A percentile compares a stretch with the other conserved stretches of the same genome.
Conservation (phyloP, 2,797 vertebrate genomes). For the Xenops minutus region DNA sequence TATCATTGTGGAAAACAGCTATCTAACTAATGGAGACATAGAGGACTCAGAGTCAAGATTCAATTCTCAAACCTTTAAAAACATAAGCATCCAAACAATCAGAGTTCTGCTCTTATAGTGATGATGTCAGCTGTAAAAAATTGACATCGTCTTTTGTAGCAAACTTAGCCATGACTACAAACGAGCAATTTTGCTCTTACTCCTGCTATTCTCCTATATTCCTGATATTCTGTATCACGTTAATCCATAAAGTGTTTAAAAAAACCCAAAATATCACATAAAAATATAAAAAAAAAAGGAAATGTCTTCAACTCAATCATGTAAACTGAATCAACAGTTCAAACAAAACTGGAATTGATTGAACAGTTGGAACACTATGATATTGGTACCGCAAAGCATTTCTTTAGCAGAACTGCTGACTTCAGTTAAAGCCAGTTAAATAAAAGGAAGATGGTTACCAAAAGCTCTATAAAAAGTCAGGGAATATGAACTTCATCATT, state of each 20-base stretch:
- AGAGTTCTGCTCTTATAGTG: neutral
- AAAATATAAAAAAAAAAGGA: neutral
- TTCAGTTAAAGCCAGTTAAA: constrained; percentile 46
- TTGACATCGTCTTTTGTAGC: neutral
- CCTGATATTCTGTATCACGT: neutral
- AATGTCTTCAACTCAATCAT: neutral
- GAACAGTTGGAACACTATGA: neutral
- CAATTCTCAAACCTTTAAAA: neutral
- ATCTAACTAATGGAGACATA: neutral
- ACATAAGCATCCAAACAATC: neutral
- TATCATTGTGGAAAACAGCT: neutral
- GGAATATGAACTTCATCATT: neutral
- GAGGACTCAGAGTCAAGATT: neutral
- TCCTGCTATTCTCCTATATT: neutral
- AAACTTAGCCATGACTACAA: neutral
- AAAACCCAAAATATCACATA: neutral
- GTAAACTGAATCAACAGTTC: neutral
- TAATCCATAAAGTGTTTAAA: neutral
- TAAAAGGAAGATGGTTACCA: neutral
- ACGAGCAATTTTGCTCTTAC: neutral
- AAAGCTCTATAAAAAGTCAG: constrained; percentile 10
- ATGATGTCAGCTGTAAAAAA: neutral
- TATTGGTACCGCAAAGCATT: neutral
- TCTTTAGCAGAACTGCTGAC: constrained; percentile 24
- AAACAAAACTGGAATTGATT: neutral